Percentiles rank a stretch among this genome's conserved stretches.
Conservation (phyloP, 2,797 vertebrate genomes). For the Lagorchestes hirsutus region DNA sequence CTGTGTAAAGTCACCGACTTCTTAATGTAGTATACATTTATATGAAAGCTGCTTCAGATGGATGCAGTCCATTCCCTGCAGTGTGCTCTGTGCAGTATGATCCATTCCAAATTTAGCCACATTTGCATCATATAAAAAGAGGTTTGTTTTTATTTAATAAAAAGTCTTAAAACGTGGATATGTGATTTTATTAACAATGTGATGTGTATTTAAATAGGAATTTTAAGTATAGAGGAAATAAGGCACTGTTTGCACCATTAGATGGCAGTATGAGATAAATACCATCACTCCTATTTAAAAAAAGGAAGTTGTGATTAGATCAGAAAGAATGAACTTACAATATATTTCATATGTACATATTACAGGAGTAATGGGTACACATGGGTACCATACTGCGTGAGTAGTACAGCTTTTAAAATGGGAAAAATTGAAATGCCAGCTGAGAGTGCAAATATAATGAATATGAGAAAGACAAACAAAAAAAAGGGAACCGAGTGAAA, state of each 20-base stretch:
- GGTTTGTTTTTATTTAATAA: not conserved
- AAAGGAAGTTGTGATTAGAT: conserved; percentile 3
- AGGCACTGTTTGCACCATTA: conserved; percentile 74
- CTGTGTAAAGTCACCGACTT: not conserved
- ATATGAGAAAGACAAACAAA: not conserved
- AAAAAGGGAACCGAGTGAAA: not conserved
- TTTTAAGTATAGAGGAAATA: conserved; percentile 12
- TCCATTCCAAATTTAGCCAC: not conserved
- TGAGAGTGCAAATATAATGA: not conserved
- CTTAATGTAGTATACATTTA: not conserved
- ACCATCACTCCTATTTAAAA: conserved; percentile 34
- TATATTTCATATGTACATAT: not conserved
- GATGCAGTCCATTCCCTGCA: not conserved
- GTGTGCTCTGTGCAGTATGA: not conserved
- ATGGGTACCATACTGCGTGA: not conserved
- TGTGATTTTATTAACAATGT: conserved; percentile 30
- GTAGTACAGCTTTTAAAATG: conserved; percentile 8
- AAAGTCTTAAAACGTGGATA: conserved; percentile 26
- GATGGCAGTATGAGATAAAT: conserved; percentile 85
- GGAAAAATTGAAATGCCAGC: not conserved
- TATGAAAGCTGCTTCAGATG: not conserved
- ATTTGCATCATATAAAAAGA: not conserved
- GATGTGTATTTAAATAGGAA: not conserved
- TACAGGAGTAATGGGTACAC: not conserved
- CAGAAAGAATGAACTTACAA: not conserved